Conservation (phyloP, 1,140 invertebrate species). For the Phymastichus coffea region DNA sequence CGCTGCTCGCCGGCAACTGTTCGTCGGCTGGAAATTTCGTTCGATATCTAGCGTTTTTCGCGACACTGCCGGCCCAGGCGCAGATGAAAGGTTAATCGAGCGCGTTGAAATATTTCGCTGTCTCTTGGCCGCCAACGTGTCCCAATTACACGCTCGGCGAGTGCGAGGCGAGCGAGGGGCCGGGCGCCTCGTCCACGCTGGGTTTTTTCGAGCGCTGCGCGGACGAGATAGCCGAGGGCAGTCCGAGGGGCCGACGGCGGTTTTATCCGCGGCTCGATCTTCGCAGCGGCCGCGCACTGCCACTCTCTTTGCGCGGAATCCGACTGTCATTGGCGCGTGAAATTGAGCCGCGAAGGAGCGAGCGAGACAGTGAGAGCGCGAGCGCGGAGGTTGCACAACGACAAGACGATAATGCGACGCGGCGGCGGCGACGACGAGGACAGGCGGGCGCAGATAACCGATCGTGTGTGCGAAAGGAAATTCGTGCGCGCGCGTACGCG, state of each 20-base stretch:
- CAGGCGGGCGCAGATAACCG: slow-evolving; percentile 31
- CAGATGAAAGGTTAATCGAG: too few relatives aligned
- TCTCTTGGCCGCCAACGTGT: not conserved
- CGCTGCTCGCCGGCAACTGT: not conserved
- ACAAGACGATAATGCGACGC: not conserved
- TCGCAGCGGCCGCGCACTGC: not conserved
- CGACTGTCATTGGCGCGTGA: too few relatives aligned
- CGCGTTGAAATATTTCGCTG: not conserved
- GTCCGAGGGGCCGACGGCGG: not conserved
- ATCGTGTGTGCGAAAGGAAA: not conserved
- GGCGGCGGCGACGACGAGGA: not conserved
- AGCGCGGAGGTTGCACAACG: too few relatives aligned
- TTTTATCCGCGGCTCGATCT: slow-evolving; percentile 12
- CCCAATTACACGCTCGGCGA: slow-evolving; percentile 15
- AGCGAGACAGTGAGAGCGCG: too few relatives aligned
- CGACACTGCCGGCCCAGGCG: too few relatives aligned
- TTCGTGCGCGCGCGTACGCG: slow-evolving; percentile 16
- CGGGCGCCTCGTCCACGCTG: not conserved
- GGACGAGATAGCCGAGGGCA: not conserved
- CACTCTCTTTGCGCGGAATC: not conserved
- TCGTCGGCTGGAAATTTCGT: not conserved
- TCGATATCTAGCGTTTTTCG: too few relatives aligned
- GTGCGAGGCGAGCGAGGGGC: not conserved
- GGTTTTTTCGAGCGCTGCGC: not conserved
- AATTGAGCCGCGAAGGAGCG: too few relatives aligned